A percentile compares a stretch with the other conserved stretches of the same genome.
Evolutionary conservation across 1,140 invertebrate genomes (phyloP).

Genomic region (Oreohelix idahoensis): DNA sequence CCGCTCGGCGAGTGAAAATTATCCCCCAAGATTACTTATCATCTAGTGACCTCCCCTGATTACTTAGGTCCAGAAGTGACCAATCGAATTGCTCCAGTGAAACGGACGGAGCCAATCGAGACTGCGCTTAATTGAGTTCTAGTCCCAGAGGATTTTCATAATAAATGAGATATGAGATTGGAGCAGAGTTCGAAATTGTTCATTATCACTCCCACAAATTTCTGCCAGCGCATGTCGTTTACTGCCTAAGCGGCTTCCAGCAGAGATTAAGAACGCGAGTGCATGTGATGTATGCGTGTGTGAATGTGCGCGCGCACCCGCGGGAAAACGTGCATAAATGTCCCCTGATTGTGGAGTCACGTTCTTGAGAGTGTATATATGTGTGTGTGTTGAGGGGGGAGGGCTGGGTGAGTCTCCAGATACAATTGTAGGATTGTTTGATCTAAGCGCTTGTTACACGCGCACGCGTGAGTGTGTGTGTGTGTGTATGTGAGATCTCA

Average conservation of each 20-base stretch:
- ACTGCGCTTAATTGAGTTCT: constrained; percentile 2
- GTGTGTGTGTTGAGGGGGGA: neutral
- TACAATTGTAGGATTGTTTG: no score
- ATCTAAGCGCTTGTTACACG: no score
- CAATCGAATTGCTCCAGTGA: neutral
- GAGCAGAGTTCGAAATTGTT: constrained; percentile 2
- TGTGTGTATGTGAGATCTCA: no score
- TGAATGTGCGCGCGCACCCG: neutral
- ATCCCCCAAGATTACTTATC: constrained; percentile 5
- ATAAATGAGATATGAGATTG: constrained; percentile 4
- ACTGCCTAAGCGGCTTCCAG: neutral
- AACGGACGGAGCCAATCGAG: constrained; percentile 4
- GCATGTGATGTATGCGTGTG: neutral
- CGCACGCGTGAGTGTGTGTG: no score
- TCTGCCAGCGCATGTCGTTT: neutral
- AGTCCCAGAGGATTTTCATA: constrained; percentile 1
- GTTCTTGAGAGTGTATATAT: no score
- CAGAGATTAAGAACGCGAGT: neutral
- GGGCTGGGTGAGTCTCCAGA: no score
- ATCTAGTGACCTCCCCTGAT: constrained; percentile 6
- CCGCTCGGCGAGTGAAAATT: neutral
- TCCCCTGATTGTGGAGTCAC: no score
- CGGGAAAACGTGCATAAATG: no score
- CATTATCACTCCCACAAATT: neutral
- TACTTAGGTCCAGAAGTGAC: neutral